Evolutionary conservation across 2,797 vertebrate species (phyloP).

Genomic region (Ptychobarbus kaznakovi): DNA sequence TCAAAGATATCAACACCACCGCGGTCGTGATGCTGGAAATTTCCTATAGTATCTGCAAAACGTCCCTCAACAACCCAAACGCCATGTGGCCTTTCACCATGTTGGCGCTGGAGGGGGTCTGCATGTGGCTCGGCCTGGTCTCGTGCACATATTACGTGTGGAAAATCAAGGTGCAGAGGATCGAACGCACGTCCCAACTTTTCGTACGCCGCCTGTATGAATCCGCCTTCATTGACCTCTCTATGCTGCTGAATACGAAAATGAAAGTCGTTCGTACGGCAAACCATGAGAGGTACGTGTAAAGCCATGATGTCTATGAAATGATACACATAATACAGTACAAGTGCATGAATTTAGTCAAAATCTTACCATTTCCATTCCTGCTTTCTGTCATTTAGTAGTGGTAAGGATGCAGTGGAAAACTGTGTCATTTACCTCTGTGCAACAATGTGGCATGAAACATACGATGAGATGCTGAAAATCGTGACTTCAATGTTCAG

Average conservation of each 20-base stretch:
- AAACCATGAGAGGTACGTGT: constrained; percentile 70
- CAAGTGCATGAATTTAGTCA: neutral
- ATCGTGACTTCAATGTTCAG: constrained; percentile 86
- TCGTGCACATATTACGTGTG: constrained; percentile 80
- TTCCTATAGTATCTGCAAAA: constrained; percentile 78
- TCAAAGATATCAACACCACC: constrained; percentile 65
- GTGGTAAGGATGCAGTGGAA: constrained; percentile 63
- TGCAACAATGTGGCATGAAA: constrained; percentile 88
- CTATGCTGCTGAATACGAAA: constrained; percentile 82
- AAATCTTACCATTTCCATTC: neutral
- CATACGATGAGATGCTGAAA: constrained; percentile 84
- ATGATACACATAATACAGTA: neutral
- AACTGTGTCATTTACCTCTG: constrained; percentile 82
- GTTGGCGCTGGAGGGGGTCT: constrained; percentile 76
- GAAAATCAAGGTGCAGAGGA: constrained; percentile 79
- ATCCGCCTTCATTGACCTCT: constrained; percentile 83
- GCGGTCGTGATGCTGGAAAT: constrained; percentile 73
- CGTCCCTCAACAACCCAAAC: constrained; percentile 76
- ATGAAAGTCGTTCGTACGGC: constrained; percentile 74
- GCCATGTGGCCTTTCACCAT: constrained; percentile 76
- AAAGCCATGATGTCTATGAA: neutral
- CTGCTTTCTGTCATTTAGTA: neutral
- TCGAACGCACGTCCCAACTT: constrained; percentile 82
- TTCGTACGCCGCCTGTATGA: constrained; percentile 84
- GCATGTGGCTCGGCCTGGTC: constrained; percentile 80